phyloP scores from a whole-genome alignment of 1,140 invertebrate genomes.

The Caenorhabditis inopinata region DNA sequence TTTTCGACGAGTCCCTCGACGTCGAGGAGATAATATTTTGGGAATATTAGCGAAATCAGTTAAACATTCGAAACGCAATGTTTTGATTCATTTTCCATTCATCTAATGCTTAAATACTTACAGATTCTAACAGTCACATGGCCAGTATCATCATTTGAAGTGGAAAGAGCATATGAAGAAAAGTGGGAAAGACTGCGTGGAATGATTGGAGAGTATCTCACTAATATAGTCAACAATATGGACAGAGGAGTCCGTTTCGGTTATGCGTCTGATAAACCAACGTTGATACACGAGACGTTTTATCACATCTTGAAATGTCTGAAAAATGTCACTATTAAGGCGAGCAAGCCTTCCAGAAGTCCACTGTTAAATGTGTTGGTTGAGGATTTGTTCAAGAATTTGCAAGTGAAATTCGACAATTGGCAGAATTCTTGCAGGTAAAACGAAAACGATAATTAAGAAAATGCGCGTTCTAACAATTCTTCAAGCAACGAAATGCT shows the following conservation, averaged over 20 bases:
- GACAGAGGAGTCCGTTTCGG: background rate
- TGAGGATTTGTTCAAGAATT: conserved; percentile 8
- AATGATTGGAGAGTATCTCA: background rate
- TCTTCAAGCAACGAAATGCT: too few relatives aligned
- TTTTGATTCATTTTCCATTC: background rate
- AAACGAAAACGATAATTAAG: too few relatives aligned
- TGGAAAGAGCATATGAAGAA: background rate
- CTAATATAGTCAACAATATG: background rate
- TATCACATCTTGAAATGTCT: background rate
- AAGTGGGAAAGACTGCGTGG: background rate
- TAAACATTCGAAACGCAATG: too few relatives aligned
- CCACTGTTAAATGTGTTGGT: background rate
- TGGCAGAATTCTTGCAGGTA: background rate
- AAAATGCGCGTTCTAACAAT: too few relatives aligned
- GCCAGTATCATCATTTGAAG: background rate
- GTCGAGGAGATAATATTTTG: too few relatives aligned
- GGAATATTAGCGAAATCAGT: too few relatives aligned
- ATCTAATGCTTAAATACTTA: background rate
- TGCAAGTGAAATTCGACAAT: background rate
- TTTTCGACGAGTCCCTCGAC: too few relatives aligned
- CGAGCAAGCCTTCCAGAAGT: background rate
- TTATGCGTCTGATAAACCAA: background rate
- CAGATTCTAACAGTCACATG: background rate
- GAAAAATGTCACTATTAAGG: background rate
- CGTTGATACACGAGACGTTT: background rate